A percentile compares a stretch with the other conserved stretches of the same genome.
These are phyloP conservation scores for Myiozetetes cayanensis DNA, from an alignment of 2,113 vertebrate species.

Conservation along the genomic window DNA sequence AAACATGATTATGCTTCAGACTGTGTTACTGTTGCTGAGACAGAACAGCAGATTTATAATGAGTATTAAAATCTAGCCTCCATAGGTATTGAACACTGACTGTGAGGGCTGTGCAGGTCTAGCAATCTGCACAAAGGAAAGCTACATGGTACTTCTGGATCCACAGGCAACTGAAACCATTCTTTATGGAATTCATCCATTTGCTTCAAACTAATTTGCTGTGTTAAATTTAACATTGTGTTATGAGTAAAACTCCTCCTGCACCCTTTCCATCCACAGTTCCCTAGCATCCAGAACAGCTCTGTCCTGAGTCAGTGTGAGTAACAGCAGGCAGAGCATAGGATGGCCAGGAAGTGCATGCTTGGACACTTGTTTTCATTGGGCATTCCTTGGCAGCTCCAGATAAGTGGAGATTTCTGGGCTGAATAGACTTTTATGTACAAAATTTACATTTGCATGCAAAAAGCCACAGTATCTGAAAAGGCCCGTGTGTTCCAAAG, in stretches of 20 bases:
- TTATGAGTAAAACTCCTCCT: conserved; percentile 21
- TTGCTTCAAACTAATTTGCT: not conserved
- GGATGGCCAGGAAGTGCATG: conserved; percentile 63
- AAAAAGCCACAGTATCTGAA: conserved; percentile 45
- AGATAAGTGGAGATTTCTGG: not conserved
- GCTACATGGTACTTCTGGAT: not conserved
- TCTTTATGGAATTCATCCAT: not conserved
- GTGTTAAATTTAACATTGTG: not conserved
- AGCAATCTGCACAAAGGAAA: not conserved
- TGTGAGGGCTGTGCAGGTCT: not conserved
- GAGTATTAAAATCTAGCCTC: not conserved
- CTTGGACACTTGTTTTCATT: conserved; percentile 54
- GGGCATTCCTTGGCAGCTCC: conserved; percentile 54
- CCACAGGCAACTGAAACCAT: not conserved
- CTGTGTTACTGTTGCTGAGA: not conserved
- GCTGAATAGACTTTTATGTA: conserved; percentile 64
- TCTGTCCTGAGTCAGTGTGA: conserved; percentile 52
- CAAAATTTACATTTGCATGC: conserved; percentile 65
- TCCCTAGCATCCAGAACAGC: conserved; percentile 36
- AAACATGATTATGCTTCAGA: not conserved
- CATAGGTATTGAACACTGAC: not conserved
- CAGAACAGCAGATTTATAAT: not conserved
- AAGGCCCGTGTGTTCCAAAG: conserved; percentile 51
- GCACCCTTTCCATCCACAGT: conserved; percentile 39
- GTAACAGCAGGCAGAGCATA: conserved; percentile 27